Percentiles rank a stretch among this genome's conserved stretches.
These are phyloP conservation scores for Cyclura pinguis DNA, from an alignment of 2,797 vertebrate genomes.

Conservation along the genomic window DNA sequence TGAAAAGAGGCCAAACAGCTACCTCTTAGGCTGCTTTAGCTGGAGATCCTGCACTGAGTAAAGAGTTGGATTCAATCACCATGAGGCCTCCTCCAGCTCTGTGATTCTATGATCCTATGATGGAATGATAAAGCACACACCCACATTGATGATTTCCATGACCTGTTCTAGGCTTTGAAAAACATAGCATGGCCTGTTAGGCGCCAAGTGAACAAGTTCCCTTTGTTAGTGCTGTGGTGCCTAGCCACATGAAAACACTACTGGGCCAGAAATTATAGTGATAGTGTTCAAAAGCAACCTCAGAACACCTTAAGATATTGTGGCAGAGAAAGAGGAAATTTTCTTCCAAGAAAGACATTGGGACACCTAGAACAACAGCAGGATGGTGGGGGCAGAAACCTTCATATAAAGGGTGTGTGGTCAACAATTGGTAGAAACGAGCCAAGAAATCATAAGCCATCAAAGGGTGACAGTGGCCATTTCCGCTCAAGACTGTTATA, in stretches of 20 bases:
- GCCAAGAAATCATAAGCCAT: not conserved
- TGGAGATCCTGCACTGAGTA: too few species aligned
- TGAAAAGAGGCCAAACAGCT: too few species aligned
- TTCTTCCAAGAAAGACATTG: not conserved
- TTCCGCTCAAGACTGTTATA: too few species aligned
- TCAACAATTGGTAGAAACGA: not conserved
- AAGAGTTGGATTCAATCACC: too few species aligned
- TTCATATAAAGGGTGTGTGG: not conserved
- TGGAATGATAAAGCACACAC: not conserved
- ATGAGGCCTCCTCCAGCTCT: too few species aligned
- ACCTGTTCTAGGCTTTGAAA: not conserved
- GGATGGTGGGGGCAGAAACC: not conserved
- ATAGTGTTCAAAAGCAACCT: too few species aligned
- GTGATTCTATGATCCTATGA: too few species aligned
- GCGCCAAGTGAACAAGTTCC: not conserved
- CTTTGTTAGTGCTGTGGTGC: not conserved
- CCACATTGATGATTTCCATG: not conserved
- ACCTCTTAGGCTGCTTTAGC: too few species aligned
- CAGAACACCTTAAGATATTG: not conserved
- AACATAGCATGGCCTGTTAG: not conserved
- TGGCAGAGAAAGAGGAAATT: not conserved
- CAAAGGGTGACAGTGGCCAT: not conserved
- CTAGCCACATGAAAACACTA: not conserved
- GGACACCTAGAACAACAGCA: not conserved
- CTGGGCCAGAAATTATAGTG: not conserved